Conservation (phyloP, 1,140 invertebrate species). For the Protaetia brevitarsis region DNA sequence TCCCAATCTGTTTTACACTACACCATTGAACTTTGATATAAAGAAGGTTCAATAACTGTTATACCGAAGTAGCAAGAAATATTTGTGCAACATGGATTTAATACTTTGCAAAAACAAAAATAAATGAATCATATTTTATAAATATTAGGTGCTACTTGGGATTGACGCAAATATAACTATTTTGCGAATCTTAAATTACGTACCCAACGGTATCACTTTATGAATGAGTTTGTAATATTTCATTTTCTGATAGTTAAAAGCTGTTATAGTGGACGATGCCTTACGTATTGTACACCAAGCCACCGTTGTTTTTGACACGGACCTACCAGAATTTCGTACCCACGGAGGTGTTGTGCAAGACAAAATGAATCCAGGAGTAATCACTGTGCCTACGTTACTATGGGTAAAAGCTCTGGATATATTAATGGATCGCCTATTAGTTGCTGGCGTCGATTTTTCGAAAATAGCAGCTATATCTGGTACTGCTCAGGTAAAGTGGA, state of each 20-base stretch:
- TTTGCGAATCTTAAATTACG: no score
- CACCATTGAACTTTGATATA: no score
- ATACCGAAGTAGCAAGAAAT: no score
- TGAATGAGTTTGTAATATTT: no score
- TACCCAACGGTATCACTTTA: no score
- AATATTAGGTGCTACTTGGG: no score
- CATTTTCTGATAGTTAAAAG: conserved; percentile 79
- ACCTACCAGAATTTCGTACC: conserved; percentile 87
- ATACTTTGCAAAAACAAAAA: no score
- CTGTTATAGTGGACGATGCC: conserved; percentile 74
- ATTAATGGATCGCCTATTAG: conserved; percentile 78
- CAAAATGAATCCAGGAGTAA: conserved; percentile 55
- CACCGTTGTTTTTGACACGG: conserved; percentile 83
- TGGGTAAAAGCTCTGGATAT: conserved; percentile 95
- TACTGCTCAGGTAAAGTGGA: conserved; percentile 83
- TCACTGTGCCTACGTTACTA: conserved; percentile 82
- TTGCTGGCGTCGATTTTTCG: conserved; percentile 78
- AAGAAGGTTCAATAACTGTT: no score
- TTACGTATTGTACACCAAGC: conserved; percentile 74
- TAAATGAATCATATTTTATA: no score
- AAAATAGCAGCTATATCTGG: conserved; percentile 83
- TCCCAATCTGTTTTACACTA: no score
- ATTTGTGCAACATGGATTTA: no score
- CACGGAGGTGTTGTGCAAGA: conserved; percentile 74
- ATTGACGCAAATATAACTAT: no score